phyloP scores from a whole-genome alignment of 2,888 invertebrate genomes.

The Mimas tiliae region DNA sequence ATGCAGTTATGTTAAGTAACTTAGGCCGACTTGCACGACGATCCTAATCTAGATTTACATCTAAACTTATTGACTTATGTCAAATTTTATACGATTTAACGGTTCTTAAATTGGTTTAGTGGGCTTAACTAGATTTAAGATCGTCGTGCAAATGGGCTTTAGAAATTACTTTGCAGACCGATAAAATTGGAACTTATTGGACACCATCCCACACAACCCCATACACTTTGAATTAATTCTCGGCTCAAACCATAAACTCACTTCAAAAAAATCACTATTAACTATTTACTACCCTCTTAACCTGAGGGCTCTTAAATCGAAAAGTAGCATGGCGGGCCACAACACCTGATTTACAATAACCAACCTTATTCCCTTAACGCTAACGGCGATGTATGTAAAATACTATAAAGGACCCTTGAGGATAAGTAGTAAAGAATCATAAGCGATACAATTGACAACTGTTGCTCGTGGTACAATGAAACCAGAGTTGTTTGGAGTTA shows the following conservation, averaged over 20 bases:
- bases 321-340: not conserved
- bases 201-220: too few relatives aligned
- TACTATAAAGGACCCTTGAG: conserved; percentile 3
- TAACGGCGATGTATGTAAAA: not conserved
- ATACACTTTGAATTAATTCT: not conserved
- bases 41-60: too few relatives aligned
- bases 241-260: conserved; percentile 7
- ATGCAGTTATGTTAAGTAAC: too few relatives aligned
- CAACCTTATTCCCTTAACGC: not conserved
- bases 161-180: too few relatives aligned
- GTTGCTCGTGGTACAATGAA: conserved; percentile 7
- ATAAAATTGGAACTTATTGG: too few relatives aligned
- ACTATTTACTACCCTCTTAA: conserved; percentile 18
- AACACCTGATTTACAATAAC: not conserved
- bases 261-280: conserved; percentile 22
- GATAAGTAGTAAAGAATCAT: conserved; percentile 1
- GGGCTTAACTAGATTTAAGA: too few relatives aligned
- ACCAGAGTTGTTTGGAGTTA: not conserved
- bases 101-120: too few relatives aligned
- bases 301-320: conserved; percentile 3
- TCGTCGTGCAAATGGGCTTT: too few relatives aligned
- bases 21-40: too few relatives aligned
- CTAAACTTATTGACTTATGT: too few relatives aligned
- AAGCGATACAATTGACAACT: conserved; percentile 16
- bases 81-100: too few relatives aligned